Base-by-base conservation (phyloP, 2,797 vertebrate species). In the Oryzias sinensis region DNA sequence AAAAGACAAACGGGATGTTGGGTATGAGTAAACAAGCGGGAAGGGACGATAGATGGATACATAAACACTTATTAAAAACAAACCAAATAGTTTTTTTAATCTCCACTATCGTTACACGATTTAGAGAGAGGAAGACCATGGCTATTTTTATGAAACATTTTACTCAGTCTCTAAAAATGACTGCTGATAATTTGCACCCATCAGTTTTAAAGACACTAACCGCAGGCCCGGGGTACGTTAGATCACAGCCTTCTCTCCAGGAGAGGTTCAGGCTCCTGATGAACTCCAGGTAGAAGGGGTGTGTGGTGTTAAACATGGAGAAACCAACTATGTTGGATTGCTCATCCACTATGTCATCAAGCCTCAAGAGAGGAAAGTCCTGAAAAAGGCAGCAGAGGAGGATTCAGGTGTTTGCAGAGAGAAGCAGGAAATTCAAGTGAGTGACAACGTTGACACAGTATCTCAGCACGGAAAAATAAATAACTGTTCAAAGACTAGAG, bases 181-280 rank as follows among this genome's bases (percentile, higher is more conserved):
- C 33, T 61, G 43, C 46, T 64, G 41, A 69, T 68, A 25, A 49
- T 60, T 33, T 5, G 37, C 42, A 61, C 27, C 56, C 33, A 64
- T 50, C 50, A 68, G 44, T 56, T 50, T 33, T 27, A 6, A 1
- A 7, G 43, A 60, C 53, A 88, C 90, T 88, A 47, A 91, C 90
- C 66, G 90, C 90, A 7, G 90, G 89, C 43, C 89, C 89, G 0
- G 89, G 90, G 71, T 90, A 91, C 1, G 87, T 94, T 3, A 93
- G 86, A 69, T 96, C 94, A 61, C 96, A 97, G 68, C 93, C 95
- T 76, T 97, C 95, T 47, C 93, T 90, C 95, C 95, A 97, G 1
- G 96, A 97, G 69, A 98, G 94, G 86, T 97, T 97, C 81, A 97
- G 94, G 87, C 95, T 96, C 11, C 95, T 85, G 68, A 95, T 93